A percentile compares a stretch with the other conserved stretches of the same genome.
phyloP scores from a whole-genome alignment of 2,113 vertebrate species.

The Phainopepla nitens region DNA sequence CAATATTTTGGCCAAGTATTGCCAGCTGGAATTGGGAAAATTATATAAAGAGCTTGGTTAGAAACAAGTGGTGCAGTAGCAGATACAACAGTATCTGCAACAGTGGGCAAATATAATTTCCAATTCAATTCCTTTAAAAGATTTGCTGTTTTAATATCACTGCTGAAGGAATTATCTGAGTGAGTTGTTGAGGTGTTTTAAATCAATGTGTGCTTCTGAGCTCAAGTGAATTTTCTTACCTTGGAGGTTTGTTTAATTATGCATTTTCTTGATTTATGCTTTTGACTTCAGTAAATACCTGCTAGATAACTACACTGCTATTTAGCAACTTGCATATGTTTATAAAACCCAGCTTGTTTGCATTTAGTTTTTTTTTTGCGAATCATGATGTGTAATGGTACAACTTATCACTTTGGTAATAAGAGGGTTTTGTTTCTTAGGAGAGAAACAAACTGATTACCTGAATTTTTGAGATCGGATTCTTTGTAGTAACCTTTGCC shows the following conservation, averaged over 20 bases:
- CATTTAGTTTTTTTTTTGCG: background rate
- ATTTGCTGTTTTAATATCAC: background rate
- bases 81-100: background rate
- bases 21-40: background rate
- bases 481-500: background rate
- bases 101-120: background rate
- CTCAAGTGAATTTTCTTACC: fast-evolving
- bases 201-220: background rate
- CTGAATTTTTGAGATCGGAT: background rate
- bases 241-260: background rate
- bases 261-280: background rate
- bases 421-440: background rate
- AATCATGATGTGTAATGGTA: background rate
- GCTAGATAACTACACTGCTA: background rate
- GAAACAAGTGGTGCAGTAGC: background rate
- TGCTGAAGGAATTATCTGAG: background rate
- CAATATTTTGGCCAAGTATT: background rate
- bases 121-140: background rate
- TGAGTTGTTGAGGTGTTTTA: background rate
- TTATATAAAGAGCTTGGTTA: background rate
- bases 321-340: background rate
- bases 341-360: background rate
- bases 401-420: background rate
- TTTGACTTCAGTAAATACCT: background rate
- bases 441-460: background rate